phyloP scores from a whole-genome alignment of 2,888 invertebrate species.

The Perithous albicinctus region DNA sequence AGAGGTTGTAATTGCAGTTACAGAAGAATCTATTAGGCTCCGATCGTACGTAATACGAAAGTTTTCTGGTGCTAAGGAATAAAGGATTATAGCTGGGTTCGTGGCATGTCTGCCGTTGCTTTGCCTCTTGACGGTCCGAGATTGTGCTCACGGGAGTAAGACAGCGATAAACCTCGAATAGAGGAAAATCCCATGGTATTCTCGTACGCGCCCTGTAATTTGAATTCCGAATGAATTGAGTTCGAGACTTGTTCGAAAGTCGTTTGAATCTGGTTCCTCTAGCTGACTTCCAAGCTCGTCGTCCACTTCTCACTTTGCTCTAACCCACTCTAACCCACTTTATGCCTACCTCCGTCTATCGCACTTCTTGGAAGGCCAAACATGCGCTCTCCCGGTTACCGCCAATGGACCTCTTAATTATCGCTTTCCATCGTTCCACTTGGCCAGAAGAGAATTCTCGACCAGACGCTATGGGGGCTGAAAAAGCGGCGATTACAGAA shows the following conservation, averaged over 20 bases:
- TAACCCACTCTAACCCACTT: slow-evolving; percentile 31
- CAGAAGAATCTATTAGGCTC: slow-evolving; percentile 2
- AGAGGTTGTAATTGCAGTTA: slow-evolving; percentile 24
- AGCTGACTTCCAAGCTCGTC: slow-evolving; percentile 38
- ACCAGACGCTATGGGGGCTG: slow-evolving; percentile 2
- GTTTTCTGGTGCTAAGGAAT: slow-evolving; percentile 36
- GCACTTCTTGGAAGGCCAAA: slow-evolving; percentile 36
- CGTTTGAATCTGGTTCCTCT: slow-evolving; percentile 73
- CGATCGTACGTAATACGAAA: slow-evolving; percentile 36
- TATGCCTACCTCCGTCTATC: slow-evolving; percentile 47
- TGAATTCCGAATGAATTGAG: slow-evolving; percentile 82
- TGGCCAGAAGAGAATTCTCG: slow-evolving; percentile 42
- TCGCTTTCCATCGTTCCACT: slow-evolving; percentile 55
- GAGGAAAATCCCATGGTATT: slow-evolving; percentile 52
- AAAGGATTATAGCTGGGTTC: slow-evolving; percentile 54
- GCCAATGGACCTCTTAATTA: slow-evolving; percentile 68
- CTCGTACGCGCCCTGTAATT: slow-evolving; percentile 74
- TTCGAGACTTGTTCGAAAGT: slow-evolving; percentile 75
- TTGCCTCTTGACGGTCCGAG: slow-evolving; percentile 4
- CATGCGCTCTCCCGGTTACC: slow-evolving; percentile 50
- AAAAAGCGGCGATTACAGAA: slow-evolving; percentile 51
- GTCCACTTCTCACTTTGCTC: slow-evolving; percentile 28
- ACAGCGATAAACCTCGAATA: slow-evolving; percentile 31
- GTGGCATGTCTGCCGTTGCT: slow-evolving; percentile 22
- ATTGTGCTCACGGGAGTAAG: slow-evolving; percentile 3